Evolutionary conservation across 2,797 vertebrate species (phyloP), one percentile per base, ranked within the genome.

Genomic region (Taeniopygia guttata): DNA sequence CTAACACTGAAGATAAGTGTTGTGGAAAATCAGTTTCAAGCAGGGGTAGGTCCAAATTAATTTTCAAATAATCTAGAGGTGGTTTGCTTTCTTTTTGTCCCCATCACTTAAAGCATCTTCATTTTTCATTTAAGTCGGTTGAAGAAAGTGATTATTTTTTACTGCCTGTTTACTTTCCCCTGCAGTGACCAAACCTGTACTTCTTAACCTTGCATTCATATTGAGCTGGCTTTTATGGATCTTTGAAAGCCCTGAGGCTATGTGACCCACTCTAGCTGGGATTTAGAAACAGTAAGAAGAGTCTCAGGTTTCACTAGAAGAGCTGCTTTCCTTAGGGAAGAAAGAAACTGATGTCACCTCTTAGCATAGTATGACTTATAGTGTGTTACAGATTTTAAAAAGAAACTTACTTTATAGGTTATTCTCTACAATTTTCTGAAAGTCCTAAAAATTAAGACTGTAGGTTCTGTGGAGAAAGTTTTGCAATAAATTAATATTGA

Each of bases 121-220:
- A 38, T 88, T 92, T 92, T 79, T 34, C 63, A 38, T 88, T 90
- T 92, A 77, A 91, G 74, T 90, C 70, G 46, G 48, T 16, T 84
- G 60, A 84, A 93, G 67, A 25, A 88, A 95, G 72, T 66, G 85
- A 94, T 94, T 94, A 75, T 3, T 3, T 90, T 90, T 94, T 95
- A 93, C 83, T 94, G 85, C 54, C 43, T 94, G 80, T 94, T 96
- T 96, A 79, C 83, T 95, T 95, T 95, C 70, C 51, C 92, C 86
- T 94, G 42, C 83, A 90, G 88, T 67, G 95, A 59, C 38, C 42
- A 52, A 87, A 69, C 59, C 74, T 86, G 54, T 84, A 30, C 62
- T 89, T 74, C 77, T 93, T 87, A 95, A 89, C 59, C 67, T 82
- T 93, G 42, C 56, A 68, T 95, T 89, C 63, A 32, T 38, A 52